Conservation (phyloP, 2,113 vertebrate species). For the Atlantisia rogersi region DNA sequence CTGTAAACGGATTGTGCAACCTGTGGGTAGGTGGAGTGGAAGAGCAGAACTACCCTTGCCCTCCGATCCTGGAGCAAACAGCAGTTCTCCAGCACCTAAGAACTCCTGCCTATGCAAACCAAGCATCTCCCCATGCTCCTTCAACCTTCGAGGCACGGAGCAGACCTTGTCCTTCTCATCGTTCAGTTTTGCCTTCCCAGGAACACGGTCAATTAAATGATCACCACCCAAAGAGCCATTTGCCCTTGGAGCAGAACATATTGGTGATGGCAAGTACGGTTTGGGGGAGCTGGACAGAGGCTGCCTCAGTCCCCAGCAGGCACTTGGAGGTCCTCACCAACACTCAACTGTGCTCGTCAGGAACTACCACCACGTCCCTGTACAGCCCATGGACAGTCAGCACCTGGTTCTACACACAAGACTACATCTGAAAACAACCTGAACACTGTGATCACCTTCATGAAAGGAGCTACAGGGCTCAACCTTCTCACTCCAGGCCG, state of each 20-base stretch:
- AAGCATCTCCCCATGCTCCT: neutral
- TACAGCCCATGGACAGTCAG: accelerated
- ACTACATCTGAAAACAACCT: neutral
- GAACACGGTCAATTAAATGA: neutral
- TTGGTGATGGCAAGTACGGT: accelerated
- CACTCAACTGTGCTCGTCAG: accelerated
- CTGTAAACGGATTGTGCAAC: accelerated
- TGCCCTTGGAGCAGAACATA: neutral
- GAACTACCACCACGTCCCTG: accelerated
- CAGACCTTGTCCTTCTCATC: neutral
- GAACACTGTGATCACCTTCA: neutral
- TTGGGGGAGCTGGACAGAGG: neutral
- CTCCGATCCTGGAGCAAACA: neutral
- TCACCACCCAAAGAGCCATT: neutral
- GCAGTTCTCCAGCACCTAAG: neutral
- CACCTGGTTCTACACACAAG: neutral
- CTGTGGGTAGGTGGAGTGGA: neutral
- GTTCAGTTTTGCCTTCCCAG: neutral
- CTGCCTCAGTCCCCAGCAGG: neutral
- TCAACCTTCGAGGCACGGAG: neutral
- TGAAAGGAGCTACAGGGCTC: neutral
- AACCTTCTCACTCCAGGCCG: neutral
- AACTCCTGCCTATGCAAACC: neutral
- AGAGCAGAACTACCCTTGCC: neutral
- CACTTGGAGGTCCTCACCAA: neutral